A percentile compares a stretch with the other conserved stretches of the same genome.
Evolutionary conservation across 2,888 invertebrate genomes (phyloP).

Genomic region (Drosophila recens): DNA sequence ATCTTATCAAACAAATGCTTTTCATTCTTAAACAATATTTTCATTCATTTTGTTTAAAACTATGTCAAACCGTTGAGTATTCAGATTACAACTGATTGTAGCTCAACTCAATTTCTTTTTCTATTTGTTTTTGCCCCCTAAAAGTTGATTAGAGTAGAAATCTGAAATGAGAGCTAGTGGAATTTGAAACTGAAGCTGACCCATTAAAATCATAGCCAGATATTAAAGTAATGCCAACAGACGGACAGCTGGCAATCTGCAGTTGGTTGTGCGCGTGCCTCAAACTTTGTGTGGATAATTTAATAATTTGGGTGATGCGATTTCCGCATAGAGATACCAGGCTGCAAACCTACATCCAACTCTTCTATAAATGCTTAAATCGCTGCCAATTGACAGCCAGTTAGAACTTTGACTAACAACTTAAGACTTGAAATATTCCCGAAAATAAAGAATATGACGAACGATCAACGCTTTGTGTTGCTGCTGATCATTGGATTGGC

Average conservation of each 20-base stretch:
- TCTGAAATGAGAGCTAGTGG: background rate
- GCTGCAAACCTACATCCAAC: background rate
- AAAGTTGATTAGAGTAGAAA: slow-evolving; percentile 7
- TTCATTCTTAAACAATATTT: slow-evolving; percentile 7
- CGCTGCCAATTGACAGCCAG: slow-evolving; percentile 40
- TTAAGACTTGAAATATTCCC: background rate
- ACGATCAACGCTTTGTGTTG: slow-evolving; percentile 46
- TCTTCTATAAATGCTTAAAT: slow-evolving; percentile 58
- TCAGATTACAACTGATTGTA: slow-evolving; percentile 3
- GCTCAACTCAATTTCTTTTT: background rate
- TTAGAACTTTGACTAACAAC: slow-evolving; percentile 46
- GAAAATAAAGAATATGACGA: slow-evolving; percentile 24
- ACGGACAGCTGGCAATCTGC: slow-evolving; percentile 40
- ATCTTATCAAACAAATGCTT: background rate
- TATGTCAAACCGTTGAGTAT: background rate
- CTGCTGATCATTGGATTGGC: slow-evolving; percentile 45
- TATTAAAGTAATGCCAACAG: slow-evolving; percentile 5
- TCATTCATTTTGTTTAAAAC: slow-evolving; percentile 10
- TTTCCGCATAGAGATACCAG: slow-evolving; percentile 66
- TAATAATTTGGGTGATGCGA: slow-evolving; percentile 19
- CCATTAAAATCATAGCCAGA: slow-evolving; percentile 17
- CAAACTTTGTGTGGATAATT: background rate
- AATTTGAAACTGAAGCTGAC: slow-evolving; percentile 26
- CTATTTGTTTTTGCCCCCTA: background rate
- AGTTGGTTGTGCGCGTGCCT: slow-evolving; percentile 34